Evolutionary conservation across 2,113 vertebrate species (phyloP), one percentile per base, ranked within the genome.

Genomic region (Sebastes fasciatus): DNA sequence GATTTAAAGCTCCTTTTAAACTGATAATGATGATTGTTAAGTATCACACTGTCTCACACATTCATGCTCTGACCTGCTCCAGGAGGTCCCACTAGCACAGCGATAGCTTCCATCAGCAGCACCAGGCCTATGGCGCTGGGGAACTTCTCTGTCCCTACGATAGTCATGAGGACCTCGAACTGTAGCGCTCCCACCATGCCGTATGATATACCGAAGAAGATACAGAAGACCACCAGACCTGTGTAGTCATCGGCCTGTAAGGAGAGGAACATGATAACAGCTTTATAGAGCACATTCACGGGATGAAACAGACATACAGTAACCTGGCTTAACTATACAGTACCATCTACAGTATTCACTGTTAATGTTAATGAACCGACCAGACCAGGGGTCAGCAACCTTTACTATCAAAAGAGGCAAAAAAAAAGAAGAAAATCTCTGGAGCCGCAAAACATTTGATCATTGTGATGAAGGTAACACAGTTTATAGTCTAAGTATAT

Each of bases 181-280:
- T 99, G 98, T 72, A 99, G 95, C 4, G 97, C 98, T 2, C 98
- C 98, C 86, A 99, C 97, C 98, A 99, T 99, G 82, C 97, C 97
- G 0, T 99, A 99, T 16, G 98, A 98, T 76, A 99, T 95, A 75
- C 98, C 97, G 23, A 98, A 99, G 92, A 99, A 99, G 91, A 98
- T 94, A 69, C 97, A 98, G 83, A 97, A 99, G 64, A 96, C 93
- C n/a, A 96, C 97, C 79, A 98, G 93, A 65, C 96, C 93, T 0
- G 74, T 3, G 0, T 98, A 99, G 83, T 95, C 90, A 4, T 48
- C 80, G 0, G 86, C 88, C 90, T 92, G 74, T 8, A 55, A 40
- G n/a, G 10, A 66, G 26, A 71, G 10, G 54, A 42, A 48, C 16
- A 34, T 34, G 34, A 34, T 4, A 34, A 34, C 34, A 34, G 34